Percentiles rank a stretch among this genome's conserved stretches.
Evolutionary conservation across 2,888 invertebrate species (phyloP).

Genomic region (Halictus quadricinctus): DNA sequence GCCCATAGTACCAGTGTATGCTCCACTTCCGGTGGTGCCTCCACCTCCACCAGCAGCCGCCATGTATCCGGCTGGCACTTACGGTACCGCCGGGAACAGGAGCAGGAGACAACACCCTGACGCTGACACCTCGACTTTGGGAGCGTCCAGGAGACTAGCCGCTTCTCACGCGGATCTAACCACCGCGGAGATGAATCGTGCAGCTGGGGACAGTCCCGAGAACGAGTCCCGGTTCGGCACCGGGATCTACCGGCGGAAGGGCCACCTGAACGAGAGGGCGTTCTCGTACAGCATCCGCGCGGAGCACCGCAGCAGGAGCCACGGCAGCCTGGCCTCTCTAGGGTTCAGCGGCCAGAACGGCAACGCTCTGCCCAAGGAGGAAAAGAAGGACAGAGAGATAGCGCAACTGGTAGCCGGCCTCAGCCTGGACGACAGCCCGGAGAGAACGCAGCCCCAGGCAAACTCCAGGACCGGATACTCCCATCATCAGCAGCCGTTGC

Average conservation of each 20-base stretch:
- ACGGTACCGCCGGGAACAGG: slow-evolving; percentile 84
- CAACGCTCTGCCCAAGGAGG: slow-evolving; percentile 79
- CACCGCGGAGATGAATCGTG: slow-evolving; percentile 59
- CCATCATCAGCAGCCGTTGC: slow-evolving; percentile 76
- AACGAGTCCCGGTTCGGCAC: slow-evolving; percentile 88
- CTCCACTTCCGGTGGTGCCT: slow-evolving; percentile 84
- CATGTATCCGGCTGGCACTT: slow-evolving; percentile 84
- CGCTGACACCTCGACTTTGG: slow-evolving; percentile 71
- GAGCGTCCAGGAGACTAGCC: slow-evolving; percentile 76
- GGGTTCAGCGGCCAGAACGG: slow-evolving; percentile 92
- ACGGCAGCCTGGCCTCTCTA: slow-evolving; percentile 94
- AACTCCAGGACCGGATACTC: slow-evolving; percentile 80
- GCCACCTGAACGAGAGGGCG: slow-evolving; percentile 95
- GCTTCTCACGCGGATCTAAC: slow-evolving; percentile 79
- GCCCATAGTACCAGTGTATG: slow-evolving; percentile 83
- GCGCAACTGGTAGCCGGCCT: slow-evolving; percentile 96
- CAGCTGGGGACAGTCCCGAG: slow-evolving; percentile 75
- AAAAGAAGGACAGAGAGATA: slow-evolving; percentile 94
- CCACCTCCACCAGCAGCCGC: slow-evolving; percentile 85
- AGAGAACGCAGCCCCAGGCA: slow-evolving; percentile 87
- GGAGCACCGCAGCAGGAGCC: slow-evolving; percentile 95
- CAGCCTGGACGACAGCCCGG: slow-evolving; percentile 90
- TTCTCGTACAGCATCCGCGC: slow-evolving; percentile 97
- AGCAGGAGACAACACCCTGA: slow-evolving; percentile 74
- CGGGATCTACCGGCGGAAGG: slow-evolving; percentile 95